phyloP scores from a whole-genome alignment of 2,888 invertebrate species.

The Andrena flavipes region DNA sequence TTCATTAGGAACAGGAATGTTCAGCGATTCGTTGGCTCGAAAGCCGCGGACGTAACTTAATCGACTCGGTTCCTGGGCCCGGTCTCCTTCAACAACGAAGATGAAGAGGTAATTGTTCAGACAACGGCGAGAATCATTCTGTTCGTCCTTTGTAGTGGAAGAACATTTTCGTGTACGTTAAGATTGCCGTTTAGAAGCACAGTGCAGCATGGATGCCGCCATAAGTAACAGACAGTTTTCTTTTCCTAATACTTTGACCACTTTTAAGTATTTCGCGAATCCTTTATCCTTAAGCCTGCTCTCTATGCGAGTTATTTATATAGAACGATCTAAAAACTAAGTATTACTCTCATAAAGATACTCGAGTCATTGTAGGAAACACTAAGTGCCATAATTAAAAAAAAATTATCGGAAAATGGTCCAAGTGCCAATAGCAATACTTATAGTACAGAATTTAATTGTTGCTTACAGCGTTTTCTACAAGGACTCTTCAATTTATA shows the following conservation, averaged over 20 bases:
- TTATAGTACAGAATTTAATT: too few relatives aligned
- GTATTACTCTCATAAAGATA: too few relatives aligned
- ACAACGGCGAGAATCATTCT: background rate
- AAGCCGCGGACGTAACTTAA: background rate
- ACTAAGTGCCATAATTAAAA: too few relatives aligned
- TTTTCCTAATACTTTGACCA: background rate
- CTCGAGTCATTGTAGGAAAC: too few relatives aligned
- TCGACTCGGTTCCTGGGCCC: background rate
- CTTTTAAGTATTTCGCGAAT: background rate
- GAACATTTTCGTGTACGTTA: constrained; percentile 25
- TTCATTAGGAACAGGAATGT: constrained; percentile 45
- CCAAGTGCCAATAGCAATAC: too few relatives aligned
- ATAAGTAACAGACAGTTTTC: background rate
- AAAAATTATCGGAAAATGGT: too few relatives aligned
- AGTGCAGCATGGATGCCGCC: background rate
- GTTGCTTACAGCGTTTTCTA: too few relatives aligned
- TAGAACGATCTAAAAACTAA: background rate
- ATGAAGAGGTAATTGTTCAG: constrained; percentile 9
- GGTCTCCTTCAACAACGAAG: background rate
- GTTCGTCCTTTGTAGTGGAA: background rate
- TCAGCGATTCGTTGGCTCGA: background rate
- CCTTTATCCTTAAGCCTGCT: background rate
- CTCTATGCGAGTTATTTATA: background rate
- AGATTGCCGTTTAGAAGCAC: background rate
- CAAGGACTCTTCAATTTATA: too few relatives aligned